Evolutionary conservation across 2,113 vertebrate genomes (phyloP), one percentile per base, ranked within the genome.

Genomic region (Myrmophylax atrothorax): DNA sequence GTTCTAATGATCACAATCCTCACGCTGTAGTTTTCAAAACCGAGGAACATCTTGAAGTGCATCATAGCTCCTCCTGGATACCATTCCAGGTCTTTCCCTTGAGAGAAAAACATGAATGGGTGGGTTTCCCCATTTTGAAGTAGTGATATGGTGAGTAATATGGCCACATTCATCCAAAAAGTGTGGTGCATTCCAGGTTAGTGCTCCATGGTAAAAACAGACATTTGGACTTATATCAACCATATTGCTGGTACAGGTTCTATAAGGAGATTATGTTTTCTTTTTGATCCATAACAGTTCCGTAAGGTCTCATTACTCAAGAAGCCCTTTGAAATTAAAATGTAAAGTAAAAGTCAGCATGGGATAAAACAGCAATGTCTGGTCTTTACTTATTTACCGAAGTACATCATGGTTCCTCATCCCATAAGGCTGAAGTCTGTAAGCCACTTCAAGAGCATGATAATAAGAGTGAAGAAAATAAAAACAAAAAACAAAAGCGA

Each of bases 401-500:
- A 94, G 49, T 33, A 80, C n/a, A 28, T 17, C n/a, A 22, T 17
- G 10, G 15, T 82, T 92, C 9, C 18, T 40, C 18, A 13, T 78
- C 64, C 33, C 0, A 0, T 31, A 62, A 81, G 6, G 26, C 33
- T 74, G 42, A 25, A 2, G 10, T 67, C 16, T 77, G 2, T 42
- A 68, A 90, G 37, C 37, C 59, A 47, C 22, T 84, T 84, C 38
- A 81, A 60, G 17, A 31, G 33, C 33, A 20, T 20, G 12, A 44
- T 47, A 12, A 56, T 63, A 59, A 0, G 1, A 37, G 12, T 33
- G 6, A 56, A 18, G 5, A 35, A 35, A 38, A 15, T 24, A 42
- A 46, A 42, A 35, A 8, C 1, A 37, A 50, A 25, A 25, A 6
- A 5, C 4, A 47, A 69, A 82, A 18, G 16, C 7, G 82, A 53